These are phyloP conservation scores for Thymelicus sylvestris DNA, from an alignment of 2,888 invertebrate species.

Conservation along the genomic window DNA sequence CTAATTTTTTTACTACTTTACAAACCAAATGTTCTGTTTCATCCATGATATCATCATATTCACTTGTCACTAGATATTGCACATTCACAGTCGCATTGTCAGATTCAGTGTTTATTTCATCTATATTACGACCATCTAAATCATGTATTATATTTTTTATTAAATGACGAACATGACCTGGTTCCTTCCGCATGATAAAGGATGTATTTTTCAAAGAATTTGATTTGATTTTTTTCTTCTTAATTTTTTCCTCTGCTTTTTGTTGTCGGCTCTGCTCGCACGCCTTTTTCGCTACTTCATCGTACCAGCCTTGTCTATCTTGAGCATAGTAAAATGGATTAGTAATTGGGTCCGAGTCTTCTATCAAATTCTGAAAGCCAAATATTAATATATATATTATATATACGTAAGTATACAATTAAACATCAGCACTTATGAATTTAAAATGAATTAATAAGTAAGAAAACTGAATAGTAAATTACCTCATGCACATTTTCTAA, in stretches of 20 bases:
- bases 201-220: conserved; percentile 14
- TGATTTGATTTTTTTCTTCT: conserved; percentile 14
- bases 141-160: conserved; percentile 19
- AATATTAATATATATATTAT: neutral
- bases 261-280: neutral
- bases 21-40: conserved; percentile 18
- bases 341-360: conserved; percentile 6
- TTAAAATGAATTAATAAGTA: conserved; percentile 4
- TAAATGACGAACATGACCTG: conserved; percentile 9
- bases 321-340: conserved; percentile 11
- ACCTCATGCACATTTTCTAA: conserved; percentile 5
- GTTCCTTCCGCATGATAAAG: conserved; percentile 7
- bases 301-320: conserved; percentile 7
- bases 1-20: conserved; percentile 18
- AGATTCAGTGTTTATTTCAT: conserved; percentile 14
- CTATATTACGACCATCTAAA: conserved; percentile 18
- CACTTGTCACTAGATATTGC: conserved; percentile 20
- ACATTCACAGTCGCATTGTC: conserved; percentile 16
- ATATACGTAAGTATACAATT: neutral
- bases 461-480: neutral
- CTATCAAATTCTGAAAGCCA: conserved; percentile 14
- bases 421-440: neutral
- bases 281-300: conserved; percentile 10
- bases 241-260: conserved; percentile 8
- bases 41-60: conserved; percentile 21